Evolutionary conservation across 1,140 invertebrate species (phyloP), one percentile per base, ranked within the genome.

Genomic region (Reticulitermes speratus): DNA sequence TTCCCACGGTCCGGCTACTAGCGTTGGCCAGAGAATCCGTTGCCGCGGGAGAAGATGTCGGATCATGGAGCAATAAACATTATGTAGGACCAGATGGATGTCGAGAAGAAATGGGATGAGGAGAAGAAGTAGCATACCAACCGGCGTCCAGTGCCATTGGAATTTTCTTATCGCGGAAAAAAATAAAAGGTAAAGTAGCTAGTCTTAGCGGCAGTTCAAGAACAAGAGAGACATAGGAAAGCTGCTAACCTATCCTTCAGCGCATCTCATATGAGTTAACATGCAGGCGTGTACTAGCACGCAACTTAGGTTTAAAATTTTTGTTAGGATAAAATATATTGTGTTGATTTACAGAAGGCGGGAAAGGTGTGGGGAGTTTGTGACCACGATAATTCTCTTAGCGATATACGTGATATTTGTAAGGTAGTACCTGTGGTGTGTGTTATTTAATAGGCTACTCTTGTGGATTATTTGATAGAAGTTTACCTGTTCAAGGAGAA

Each of bases 31-130:
- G 12, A 32, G 82, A 83, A 83, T 65, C 82, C 9, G 82, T 16
- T 11, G 14, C 82, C 83, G 83, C 83, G 8, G 83, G 16, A 84
- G 83, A 84, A 7, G 83, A 84, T 44, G 83, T 84, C 83, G 83
- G 83, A 84, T 84, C 83, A 84, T 12, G 32, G 48, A 52, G 83
- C n/a, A 84, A 84, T 84, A 84, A 84, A 84, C 83, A 84, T 84
- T 84, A 84, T 84, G 83, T 44, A 84, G 83, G 32, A 44, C 83
- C 83, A 44, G 83, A 84, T 84, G 83, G 83, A 84, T 84, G 65
- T 75, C 65, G 25, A 84, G 83, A 84, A 52, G 83, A 75, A 75
- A 75, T n/a, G 65, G 25, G n/a, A 30, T 25, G 65, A 75, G n/a
- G 16, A 65, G 82, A 44, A 44, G 83, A 84, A 32, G 8, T 44